Evolutionary conservation across 2,113 vertebrate genomes (phyloP), one percentile per base, ranked within the genome.

Genomic region (Campylomormyrus tamandua): DNA sequence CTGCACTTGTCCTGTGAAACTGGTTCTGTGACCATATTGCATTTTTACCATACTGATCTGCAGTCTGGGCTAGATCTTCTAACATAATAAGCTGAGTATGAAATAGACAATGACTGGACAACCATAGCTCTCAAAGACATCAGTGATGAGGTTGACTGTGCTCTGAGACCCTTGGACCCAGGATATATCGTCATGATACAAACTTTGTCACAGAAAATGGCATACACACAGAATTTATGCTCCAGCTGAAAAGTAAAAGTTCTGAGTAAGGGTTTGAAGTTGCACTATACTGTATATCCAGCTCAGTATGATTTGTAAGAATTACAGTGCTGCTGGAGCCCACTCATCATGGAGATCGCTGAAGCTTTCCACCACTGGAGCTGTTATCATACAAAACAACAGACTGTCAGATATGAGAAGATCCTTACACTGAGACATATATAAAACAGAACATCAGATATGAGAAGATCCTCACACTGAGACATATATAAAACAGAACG

Each of bases 131-230:
- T 95, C 92, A 90, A 98, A 98, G 39, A 97, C 95, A 62, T 97
- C 97, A 52, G 96, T 96, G 92, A 96, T 95, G 91, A 97, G 95
- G 4, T 97, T 96, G 17, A 98, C 96, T 46, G 97, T 96, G 88
- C 92, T 95, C 92, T 98, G 97, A 8, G 97, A 97, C 0, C 97
- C 97, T 0, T 97, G 97, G 27, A 98, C 97, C 89, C 97, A 94
- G 91, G 98, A 98, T 92, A 98, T 97, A 80, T 97, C 97, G 91
- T 98, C 97, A 53, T 98, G 97, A 92, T 98, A 97, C 56, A 98
- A 94, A 90, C 97, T 97, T 98, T 93, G 35, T 35, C 35, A 35
- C 1, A 35, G 35, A 35, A 35, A 35, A 35, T 35, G 35, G 35
- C 35, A 35, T 35, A 35, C 35, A 35, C 35, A 35, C 35, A 35